Base-by-base conservation (phyloP, 2,113 vertebrate species). In the Psettodes erumei region DNA sequence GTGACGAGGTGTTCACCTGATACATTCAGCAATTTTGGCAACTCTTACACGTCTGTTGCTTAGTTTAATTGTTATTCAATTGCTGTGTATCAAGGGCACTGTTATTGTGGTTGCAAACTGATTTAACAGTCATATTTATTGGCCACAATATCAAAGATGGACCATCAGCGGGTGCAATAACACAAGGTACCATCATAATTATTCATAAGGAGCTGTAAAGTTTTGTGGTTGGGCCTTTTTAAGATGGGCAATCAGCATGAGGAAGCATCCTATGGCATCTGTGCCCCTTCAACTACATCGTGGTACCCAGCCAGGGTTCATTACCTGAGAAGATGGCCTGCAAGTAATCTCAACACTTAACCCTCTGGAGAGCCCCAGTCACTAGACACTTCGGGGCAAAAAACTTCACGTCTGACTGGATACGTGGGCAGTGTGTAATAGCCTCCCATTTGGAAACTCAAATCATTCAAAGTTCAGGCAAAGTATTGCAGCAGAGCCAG, bases 201-300 rank as follows among this genome's bases (percentile, higher is more conserved):
- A 89, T 85, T 83, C 69, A 87, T 78, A 71, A 89, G 73, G 30
- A 62, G 76, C 77, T 73, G 65, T 89, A 80, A 88, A 86, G 67
- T 76, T 79, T 83, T 82, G 81, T 81, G 68, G 33, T 68, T 85
- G 55, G 54, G 18, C 63, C 63, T 77, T 63, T 86, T 88, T 76
- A 64, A 71, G 50, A 67, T 8, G 5, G 25, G 58, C 10, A 71
- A 54, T 79, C 51, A 58, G 16, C 27, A 80, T 55, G 71, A 51
- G 65, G 47, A 67, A 42, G 51, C 48, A 35, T 77, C 40, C 51
- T 51, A 15, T 69, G 40, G 50, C 45, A 5, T 18, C 75, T 50
- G 71, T 42, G 45, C 27, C 62, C 61, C 58, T 58, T 64, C 70
- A 70, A 78, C 63, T 75, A 27, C 81, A 77, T 83, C 79, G 56